Evolutionary conservation across 2,797 vertebrate species (phyloP).

Genomic region (Chromobotia macracanthus): DNA sequence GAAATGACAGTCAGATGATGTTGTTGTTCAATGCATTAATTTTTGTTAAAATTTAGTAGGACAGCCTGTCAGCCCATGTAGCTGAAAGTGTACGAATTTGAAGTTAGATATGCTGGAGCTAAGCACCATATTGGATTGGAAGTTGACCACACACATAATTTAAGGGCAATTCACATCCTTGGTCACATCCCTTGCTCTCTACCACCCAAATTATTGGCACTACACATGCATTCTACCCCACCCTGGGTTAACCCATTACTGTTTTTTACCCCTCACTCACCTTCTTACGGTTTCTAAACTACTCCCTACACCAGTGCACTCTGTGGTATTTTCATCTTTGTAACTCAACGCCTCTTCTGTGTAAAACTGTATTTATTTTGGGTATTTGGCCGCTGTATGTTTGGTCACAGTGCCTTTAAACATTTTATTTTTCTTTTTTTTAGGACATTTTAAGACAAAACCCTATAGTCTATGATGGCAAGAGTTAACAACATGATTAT

Average conservation of each 20-base stretch:
- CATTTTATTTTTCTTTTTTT: conserved; percentile 12
- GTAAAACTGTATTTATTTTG: conserved; percentile 64
- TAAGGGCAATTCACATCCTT: conserved; percentile 49
- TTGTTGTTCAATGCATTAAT: neutral
- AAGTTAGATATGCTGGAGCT: neutral
- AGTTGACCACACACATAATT: conserved; percentile 41
- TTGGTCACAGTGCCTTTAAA: conserved; percentile 27
- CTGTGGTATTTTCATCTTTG: neutral
- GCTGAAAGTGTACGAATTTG: neutral
- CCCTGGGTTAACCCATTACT: conserved; percentile 19
- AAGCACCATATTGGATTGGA: conserved; percentile 4
- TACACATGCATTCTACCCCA: conserved; percentile 26
- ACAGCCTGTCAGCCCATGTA: neutral
- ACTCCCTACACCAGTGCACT: neutral
- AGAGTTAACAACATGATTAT: neutral
- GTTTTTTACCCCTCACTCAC: conserved; percentile 6
- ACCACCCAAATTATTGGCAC: conserved; percentile 50
- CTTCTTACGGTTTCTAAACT: neutral
- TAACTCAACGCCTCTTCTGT: conserved; percentile 23
- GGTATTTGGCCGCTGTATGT: conserved; percentile 44
- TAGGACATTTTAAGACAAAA: neutral
- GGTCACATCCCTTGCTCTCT: conserved; percentile 47
- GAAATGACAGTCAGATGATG: neutral
- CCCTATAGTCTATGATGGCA: conserved; percentile 44
- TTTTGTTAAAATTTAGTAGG: neutral